phyloP scores from a whole-genome alignment of 2,888 invertebrate species.

The Dynastes grantii region DNA sequence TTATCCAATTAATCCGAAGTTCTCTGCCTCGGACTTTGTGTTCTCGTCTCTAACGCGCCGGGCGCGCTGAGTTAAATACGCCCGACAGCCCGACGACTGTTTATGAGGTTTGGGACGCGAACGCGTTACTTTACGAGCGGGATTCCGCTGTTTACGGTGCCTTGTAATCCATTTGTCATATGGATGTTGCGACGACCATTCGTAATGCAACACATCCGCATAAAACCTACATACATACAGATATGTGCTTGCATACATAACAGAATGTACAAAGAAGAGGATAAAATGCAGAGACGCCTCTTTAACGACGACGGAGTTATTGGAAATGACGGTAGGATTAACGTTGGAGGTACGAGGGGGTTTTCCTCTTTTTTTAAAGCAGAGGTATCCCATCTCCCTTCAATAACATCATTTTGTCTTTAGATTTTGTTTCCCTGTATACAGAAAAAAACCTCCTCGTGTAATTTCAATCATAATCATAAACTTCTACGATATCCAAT shows the following conservation, averaged over 20 bases:
- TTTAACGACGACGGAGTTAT: neutral
- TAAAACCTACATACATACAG: neutral
- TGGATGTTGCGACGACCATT: constrained; percentile 56
- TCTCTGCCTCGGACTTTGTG: neutral
- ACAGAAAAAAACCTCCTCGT: too few relatives aligned
- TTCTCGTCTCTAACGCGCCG: neutral
- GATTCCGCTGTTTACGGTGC: constrained; percentile 56
- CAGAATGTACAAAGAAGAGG: neutral
- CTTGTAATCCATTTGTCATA: constrained; percentile 58
- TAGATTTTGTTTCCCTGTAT: too few relatives aligned
- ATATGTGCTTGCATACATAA: neutral
- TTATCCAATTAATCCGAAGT: constrained; percentile 43
- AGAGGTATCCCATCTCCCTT: too few relatives aligned
- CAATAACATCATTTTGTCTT: too few relatives aligned
- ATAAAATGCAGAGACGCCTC: too few relatives aligned
- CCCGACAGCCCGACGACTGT: constrained; percentile 29
- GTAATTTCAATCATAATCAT: too few relatives aligned
- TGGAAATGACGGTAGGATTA: neutral
- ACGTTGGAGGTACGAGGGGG: too few relatives aligned
- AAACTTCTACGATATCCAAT: too few relatives aligned
- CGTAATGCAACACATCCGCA: constrained; percentile 24
- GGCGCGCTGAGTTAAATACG: constrained; percentile 40
- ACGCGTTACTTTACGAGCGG: constrained; percentile 55
- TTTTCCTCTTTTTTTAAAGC: too few relatives aligned
- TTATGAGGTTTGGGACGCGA: constrained; percentile 44